A percentile compares a stretch with the other conserved stretches of the same genome.
phyloP scores from a whole-genome alignment of 53 echinoderm and acorn worm genomes.

The Holothuria leucospilota region DNA sequence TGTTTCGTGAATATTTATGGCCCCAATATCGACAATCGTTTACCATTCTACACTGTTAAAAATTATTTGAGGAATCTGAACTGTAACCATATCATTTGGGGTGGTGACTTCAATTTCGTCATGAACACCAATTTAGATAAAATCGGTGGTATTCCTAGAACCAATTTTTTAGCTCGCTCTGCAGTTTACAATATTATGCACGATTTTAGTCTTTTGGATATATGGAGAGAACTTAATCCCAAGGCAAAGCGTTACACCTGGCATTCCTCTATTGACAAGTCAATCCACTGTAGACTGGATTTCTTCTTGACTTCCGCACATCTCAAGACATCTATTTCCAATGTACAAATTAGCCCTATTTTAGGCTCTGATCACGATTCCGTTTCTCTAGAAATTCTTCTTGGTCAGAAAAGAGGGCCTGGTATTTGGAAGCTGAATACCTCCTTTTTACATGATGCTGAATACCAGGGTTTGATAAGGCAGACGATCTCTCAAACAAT shows the following conservation, averaged over 20 bases:
- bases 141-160: too few species aligned
- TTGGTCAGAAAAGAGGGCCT: neutral
- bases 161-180: too few species aligned
- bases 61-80: too few species aligned
- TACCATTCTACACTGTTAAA: too few species aligned
- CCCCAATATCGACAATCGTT: too few species aligned
- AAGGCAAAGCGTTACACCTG: neutral
- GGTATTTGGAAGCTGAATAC: neutral
- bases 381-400: neutral
- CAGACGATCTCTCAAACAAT: neutral
- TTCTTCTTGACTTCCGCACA: neutral
- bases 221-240: neutral
- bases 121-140: too few species aligned
- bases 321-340: neutral
- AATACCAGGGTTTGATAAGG: neutral
- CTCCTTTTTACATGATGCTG: neutral
- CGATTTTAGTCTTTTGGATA: neutral
- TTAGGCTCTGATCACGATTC: neutral
- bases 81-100: too few species aligned
- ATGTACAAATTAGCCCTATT: neutral
- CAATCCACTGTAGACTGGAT: neutral
- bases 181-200: too few species aligned
- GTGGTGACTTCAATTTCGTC: too few species aligned
- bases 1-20: too few species aligned
- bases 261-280: neutral